A percentile compares a stretch with the other conserved stretches of the same genome.
phyloP scores from a whole-genome alignment of 2,888 invertebrate species.

The Tetragnatha montana region DNA sequence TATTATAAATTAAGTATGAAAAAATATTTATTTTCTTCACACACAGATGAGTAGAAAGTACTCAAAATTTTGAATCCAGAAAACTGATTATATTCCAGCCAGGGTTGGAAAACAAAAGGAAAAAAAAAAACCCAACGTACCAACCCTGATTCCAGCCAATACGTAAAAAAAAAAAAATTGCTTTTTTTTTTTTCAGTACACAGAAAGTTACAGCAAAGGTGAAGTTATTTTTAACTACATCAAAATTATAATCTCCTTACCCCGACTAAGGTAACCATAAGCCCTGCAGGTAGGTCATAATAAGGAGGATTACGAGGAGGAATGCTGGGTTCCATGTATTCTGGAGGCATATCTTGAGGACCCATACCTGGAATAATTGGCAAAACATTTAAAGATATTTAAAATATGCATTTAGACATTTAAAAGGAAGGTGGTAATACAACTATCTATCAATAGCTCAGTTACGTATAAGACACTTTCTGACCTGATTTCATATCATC shows the following conservation, averaged over 20 bases:
- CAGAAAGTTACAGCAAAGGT: too few species aligned
- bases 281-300: constrained; percentile 96
- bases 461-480: not conserved
- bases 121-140: too few species aligned
- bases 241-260: constrained; percentile 77
- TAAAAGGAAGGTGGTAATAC: not conserved
- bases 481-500: not conserved
- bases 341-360: constrained; percentile 76
- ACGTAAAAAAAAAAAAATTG: too few species aligned
- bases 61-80: too few species aligned
- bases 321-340: constrained; percentile 80
- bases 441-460: not conserved
- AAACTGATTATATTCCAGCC: too few species aligned
- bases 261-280: constrained; percentile 97
- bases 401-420: not conserved
- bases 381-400: not conserved
- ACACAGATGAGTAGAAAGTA: too few species aligned
- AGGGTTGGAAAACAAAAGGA: too few species aligned
- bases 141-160: too few species aligned
- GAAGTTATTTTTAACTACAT: too few species aligned
- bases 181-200: too few species aligned
- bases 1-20: too few species aligned
- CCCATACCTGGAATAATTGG: constrained; percentile 54
- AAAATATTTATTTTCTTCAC: too few species aligned
- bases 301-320: constrained; percentile 96